These are phyloP conservation scores for Belgica antarctica DNA, from an alignment of 2,888 invertebrate species.

Conservation along the genomic window DNA sequence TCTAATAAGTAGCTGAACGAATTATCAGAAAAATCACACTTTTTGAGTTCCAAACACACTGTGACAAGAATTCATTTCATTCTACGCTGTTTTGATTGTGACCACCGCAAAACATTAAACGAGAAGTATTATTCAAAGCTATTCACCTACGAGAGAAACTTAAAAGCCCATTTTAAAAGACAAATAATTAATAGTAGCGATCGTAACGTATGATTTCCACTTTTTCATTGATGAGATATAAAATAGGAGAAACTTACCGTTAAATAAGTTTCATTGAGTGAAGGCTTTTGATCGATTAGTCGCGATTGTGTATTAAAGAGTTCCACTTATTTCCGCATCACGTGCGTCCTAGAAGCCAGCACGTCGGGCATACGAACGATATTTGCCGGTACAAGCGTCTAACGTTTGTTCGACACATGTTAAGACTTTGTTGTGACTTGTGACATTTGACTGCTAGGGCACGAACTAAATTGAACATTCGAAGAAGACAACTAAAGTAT, in stretches of 20 bases:
- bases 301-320: not conserved
- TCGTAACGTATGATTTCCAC: not conserved
- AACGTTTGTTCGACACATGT: no score
- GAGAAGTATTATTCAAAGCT: not conserved
- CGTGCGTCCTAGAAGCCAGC: no score
- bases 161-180: slow-evolving; percentile 9
- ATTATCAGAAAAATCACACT: slow-evolving; percentile 17
- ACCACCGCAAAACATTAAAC: not conserved
- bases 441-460: no score
- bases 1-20: slow-evolving; percentile 31
- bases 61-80: not conserved
- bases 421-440: no score
- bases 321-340: no score
- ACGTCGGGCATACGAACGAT: no score
- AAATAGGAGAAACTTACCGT: not conserved
- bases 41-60: no score
- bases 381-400: no score
- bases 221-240: not conserved
- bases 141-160: not conserved
- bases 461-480: no score
- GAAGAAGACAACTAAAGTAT: not conserved
- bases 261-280: not conserved
- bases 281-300: not conserved
- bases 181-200: slow-evolving; percentile 6
- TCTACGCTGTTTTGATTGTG: not conserved